Evolutionary conservation across 1,140 invertebrate species (phyloP), one percentile per base, ranked within the genome.

Genomic region (Drosophila truncata): DNA sequence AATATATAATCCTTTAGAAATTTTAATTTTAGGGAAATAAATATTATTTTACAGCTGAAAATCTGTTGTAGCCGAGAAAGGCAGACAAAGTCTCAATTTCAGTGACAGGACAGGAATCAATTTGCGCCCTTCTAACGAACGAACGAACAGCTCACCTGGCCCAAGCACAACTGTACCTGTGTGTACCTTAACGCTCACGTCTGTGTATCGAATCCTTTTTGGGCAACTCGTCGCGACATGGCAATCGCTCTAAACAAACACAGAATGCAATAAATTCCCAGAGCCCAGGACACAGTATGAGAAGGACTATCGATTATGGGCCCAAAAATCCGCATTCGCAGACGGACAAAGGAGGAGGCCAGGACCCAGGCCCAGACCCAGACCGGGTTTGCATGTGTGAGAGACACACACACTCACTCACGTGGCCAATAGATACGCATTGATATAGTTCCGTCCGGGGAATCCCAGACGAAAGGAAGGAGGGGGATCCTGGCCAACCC

Each of bases 221-320:
- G 73, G 35, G 33, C 18, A 66, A 47, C 41, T 74, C 55, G 57
- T 54, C 71, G 69, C 73, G 84, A 80, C 75, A 71, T 72, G 71
- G 70, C 83, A 82, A 77, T 86, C 71, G 84, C 70, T 86, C 80
- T 88, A 88, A 88, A 88, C 87, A 88, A 88, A 88, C 80, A 88
- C 81, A 88, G 78, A 88, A 88, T 88, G 84, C 84, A 88, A 88
- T 88, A 88, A 88, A 88, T 88, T 90, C 47, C 65, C 52, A 35
- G n/a, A 23, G 7, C 29, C 46, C 6, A 9, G 2, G 20, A 13
- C 16, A 29, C 16, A 31, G 52, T 60, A 46, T 73, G 44, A 16
- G 62, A 11, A 44, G 62, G 61, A 67, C 81, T 74, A 88, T 88
- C 85, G 84, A 88, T 88, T 88, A 90, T 84, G 84, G 76, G 76